Percentiles rank a stretch among this genome's conserved stretches.
phyloP scores from a whole-genome alignment of 2,113 vertebrate genomes.

The Procavia capensis region DNA sequence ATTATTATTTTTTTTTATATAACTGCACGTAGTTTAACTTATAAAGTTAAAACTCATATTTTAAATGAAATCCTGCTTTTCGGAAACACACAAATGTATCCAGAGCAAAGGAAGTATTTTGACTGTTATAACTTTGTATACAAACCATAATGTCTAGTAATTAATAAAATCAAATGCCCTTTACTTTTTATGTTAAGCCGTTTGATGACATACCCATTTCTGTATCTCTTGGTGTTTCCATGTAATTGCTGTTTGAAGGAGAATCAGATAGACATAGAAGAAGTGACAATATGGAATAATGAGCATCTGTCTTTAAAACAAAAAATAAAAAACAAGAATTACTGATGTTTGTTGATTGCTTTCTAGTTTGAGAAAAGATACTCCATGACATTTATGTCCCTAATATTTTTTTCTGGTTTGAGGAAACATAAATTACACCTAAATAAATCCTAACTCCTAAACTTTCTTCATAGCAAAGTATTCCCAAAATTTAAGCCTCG shows the following conservation, averaged over 20 bases:
- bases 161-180: background rate
- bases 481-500: background rate
- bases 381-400: background rate
- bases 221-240: constrained; percentile 92
- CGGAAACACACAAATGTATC: background rate
- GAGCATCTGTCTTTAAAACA: constrained; percentile 89
- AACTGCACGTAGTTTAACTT: background rate
- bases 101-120: constrained; percentile 47
- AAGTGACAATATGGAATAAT: constrained; percentile 94
- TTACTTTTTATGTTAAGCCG: background rate
- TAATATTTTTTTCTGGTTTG: background rate
- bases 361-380: background rate
- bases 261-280: constrained; percentile 95
- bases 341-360: background rate
- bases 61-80: constrained; percentile 20
- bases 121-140: constrained; percentile 22
- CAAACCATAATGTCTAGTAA: background rate
- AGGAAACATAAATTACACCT: constrained; percentile 5
- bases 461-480: background rate
- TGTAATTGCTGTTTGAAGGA: constrained; percentile 93
- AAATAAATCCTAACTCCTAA: constrained; percentile 10
- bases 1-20: background rate
- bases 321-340: constrained; percentile 29
- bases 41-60: constrained; percentile 11
- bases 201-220: constrained; percentile 86